These are phyloP conservation scores for Prionailurus bengalensis DNA, from an alignment of 2,113 vertebrate species.

Conservation along the genomic window DNA sequence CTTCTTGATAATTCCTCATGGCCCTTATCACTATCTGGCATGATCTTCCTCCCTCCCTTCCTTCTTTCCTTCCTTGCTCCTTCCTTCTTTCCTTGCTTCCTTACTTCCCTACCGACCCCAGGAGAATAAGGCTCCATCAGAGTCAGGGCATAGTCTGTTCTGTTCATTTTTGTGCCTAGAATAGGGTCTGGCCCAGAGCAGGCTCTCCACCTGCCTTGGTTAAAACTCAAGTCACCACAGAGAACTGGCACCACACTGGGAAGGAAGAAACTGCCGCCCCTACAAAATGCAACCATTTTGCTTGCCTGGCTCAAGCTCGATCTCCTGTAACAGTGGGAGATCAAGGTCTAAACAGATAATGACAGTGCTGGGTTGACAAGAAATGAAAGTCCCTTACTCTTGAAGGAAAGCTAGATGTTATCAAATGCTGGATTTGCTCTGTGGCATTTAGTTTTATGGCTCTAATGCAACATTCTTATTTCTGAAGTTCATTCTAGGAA, in stretches of 20 bases:
- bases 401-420: constrained; percentile 32
- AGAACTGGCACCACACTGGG: neutral
- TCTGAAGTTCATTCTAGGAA: constrained; percentile 26
- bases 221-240: constrained; percentile 18
- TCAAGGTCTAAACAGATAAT: constrained; percentile 59
- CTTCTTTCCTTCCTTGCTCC: neutral
- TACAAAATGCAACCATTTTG: constrained; percentile 3
- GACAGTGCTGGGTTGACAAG: neutral
- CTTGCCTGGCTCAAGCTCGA: neutral
- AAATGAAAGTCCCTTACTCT: constrained; percentile 50
- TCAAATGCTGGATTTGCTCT: constrained; percentile 41
- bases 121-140: neutral
- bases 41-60: neutral
- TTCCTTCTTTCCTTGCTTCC: neutral
- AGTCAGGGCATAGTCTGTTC: neutral
- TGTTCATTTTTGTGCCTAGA: constrained; percentile 40
- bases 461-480: constrained; percentile 55
- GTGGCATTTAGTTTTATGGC: constrained; percentile 46
- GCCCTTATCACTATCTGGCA: neutral
- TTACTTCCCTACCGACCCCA: neutral
- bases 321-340: neutral
- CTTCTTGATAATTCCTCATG: neutral
- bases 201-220: neutral
- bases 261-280: neutral
- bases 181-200: neutral